Conservation (phyloP, 2,797 vertebrate genomes). For the Lagorchestes hirsutus region DNA sequence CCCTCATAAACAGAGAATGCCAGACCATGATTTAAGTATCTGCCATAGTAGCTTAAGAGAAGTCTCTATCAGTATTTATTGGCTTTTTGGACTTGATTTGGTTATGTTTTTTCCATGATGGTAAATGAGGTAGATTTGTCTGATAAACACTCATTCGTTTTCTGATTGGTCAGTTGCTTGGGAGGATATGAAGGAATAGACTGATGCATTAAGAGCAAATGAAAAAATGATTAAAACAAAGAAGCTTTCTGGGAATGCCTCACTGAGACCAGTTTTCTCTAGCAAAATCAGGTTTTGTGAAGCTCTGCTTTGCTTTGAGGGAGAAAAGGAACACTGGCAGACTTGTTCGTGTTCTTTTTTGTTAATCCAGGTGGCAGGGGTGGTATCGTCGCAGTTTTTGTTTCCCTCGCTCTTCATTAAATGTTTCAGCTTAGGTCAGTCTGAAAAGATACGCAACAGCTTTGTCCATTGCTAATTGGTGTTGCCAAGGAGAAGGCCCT, state of each 20-base stretch:
- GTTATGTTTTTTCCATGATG: neutral
- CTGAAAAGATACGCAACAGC: conserved; percentile 34
- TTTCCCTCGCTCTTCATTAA: neutral
- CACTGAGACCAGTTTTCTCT: conserved; percentile 36
- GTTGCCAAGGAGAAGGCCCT: conserved; percentile 47
- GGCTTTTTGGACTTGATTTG: conserved; percentile 24
- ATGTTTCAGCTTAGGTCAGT: conserved; percentile 23
- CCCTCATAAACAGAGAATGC: neutral
- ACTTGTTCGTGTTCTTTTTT: conserved; percentile 25
- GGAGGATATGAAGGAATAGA: conserved; percentile 50
- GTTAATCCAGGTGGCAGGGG: conserved; percentile 36
- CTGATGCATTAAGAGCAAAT: conserved; percentile 62
- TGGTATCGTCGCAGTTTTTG: neutral
- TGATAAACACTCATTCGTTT: conserved; percentile 52
- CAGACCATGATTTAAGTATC: neutral
- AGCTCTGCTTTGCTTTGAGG: conserved; percentile 44
- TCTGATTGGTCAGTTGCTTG: conserved; percentile 33
- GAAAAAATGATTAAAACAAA: conserved; percentile 64
- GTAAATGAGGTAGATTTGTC: neutral
- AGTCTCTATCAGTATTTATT: neutral
- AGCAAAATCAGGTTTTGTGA: conserved; percentile 27
- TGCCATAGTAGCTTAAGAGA: neutral
- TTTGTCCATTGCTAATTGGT: conserved; percentile 1
- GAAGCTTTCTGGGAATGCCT: conserved; percentile 59
- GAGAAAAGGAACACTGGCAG: conserved; percentile 2